Conservation (phyloP, 2,113 vertebrate species). For the sheep (Ovis aries) region ARS-UI_Ramb_v3.0 NC_056062.1:68332001-68332500, state of each 20-base stretch:
- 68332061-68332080: not conserved
- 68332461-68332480: not conserved
- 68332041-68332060: not conserved
- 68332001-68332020: not conserved
- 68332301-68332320: not conserved
- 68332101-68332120: not conserved
- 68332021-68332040: not conserved
- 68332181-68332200: not conserved
- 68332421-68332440: not conserved
- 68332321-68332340: not conserved
- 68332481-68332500: constrained; percentile 23
- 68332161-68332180: not conserved
- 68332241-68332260: not conserved
- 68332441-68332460: not conserved
- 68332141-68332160: not conserved
- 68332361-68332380: not conserved
- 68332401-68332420: not conserved
- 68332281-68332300: not conserved
- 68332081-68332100: not conserved
- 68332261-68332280: not conserved
- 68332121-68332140: not conserved
- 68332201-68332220: not conserved
- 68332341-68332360: not conserved
- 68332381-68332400: not conserved
- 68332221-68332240: not conserved